Evolutionary conservation across 2,797 vertebrate genomes (phyloP).

Genomic region (Malurus splendens): DNA sequence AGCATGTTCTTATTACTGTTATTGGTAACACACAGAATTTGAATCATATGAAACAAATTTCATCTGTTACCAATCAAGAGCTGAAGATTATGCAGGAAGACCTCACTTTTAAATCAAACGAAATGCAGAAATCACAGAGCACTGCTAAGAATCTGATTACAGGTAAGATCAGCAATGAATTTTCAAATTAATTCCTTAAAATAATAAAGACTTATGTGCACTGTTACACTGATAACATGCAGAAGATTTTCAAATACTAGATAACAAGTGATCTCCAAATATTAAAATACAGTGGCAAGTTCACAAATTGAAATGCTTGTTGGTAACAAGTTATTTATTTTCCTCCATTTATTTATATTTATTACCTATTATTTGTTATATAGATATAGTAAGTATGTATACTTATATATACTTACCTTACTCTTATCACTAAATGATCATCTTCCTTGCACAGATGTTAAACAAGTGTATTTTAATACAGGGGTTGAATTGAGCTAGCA

Average conservation of each 20-base stretch:
- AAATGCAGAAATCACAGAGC: constrained; percentile 93
- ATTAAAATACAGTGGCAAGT: background rate
- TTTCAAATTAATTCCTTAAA: background rate
- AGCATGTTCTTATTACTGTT: background rate
- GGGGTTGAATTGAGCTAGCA: background rate
- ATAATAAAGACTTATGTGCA: background rate
- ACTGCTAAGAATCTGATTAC: constrained; percentile 86
- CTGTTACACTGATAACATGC: background rate
- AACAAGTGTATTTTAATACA: background rate
- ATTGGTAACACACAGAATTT: constrained; percentile 78
- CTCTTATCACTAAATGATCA: background rate
- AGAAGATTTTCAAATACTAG: background rate
- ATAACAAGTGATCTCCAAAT: background rate
- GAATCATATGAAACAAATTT: constrained; percentile 83
- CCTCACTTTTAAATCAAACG: constrained; percentile 90
- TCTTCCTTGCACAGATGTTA: background rate
- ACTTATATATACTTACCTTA: background rate
- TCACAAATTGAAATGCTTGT: background rate
- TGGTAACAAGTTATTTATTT: background rate
- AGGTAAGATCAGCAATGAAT: constrained; percentile 65
- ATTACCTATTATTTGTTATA: background rate
- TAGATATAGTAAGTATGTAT: background rate
- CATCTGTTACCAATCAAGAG: constrained; percentile 86
- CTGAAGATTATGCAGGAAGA: constrained; percentile 94
- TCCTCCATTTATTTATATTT: background rate